Base-by-base conservation (phyloP, 2,888 invertebrate species). In the Minunthozetes semirufus region DNA sequence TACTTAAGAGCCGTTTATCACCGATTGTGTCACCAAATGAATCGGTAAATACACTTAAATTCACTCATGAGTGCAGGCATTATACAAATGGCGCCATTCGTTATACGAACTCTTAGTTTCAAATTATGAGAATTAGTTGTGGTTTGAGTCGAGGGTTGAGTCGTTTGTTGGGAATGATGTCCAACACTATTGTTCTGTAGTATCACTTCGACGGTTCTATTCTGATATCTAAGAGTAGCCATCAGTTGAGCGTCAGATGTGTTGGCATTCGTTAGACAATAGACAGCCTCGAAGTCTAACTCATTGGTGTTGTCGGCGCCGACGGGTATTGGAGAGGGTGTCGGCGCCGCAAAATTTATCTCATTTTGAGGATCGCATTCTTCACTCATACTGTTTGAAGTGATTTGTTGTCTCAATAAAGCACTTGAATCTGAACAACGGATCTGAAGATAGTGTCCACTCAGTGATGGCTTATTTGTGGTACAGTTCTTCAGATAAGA, bases 1-100 rank as follows among this genome's bases (percentile, higher is more conserved):
- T 13, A 8, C 42, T 42, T 9, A 33, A 9, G 4, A 42, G 42
- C 11, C 42, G 42, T 17, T 48, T 17, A 48, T 29, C 59, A 61
- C 59, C 29, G 11, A 19, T n/a, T 72, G 29, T 8, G n/a, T 75
- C 68, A 76, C 73, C 75, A 76, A 42, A 63, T 11, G 48, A 76
- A 75, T 71, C 48, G 72, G 59, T 76, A 76, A 25, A 63, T 68
- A 15, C 72, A 59, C 15, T 75, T 76, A 53, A 75, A 76, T 50
- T 73, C 72, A 59, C 19, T 75, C 76, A 76, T 76, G 22, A 71
- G 48, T 11, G 56, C 46, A 27, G 76, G 76, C 59, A 76, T 75
- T 27, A 76, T 71, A 29, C 72, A 63, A 71, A 76, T 59, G 38
- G 76, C 76, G 11, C 70, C 72, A 63, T 73, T 76, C 38, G 63